These are phyloP conservation scores for Ovis canadensis DNA, from an alignment of 2,113 vertebrate genomes.

Conservation along the genomic window DNA sequence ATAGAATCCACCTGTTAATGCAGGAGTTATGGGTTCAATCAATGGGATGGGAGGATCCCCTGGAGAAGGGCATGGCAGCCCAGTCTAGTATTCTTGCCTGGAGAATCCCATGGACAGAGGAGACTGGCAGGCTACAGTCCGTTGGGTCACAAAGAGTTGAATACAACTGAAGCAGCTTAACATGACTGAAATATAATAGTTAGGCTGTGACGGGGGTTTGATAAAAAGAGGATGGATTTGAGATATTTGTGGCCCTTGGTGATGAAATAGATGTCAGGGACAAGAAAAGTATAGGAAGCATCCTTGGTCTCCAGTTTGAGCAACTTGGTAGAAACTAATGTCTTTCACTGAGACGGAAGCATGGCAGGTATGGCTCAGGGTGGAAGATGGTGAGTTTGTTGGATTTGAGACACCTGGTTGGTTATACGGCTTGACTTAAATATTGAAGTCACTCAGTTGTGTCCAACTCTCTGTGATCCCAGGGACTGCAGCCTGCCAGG, in stretches of 20 bases:
- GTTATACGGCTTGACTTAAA: not conserved
- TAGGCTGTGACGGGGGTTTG: not conserved
- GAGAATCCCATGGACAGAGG: not conserved
- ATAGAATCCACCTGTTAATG: not conserved
- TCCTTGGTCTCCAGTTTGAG: not conserved
- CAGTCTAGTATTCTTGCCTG: not conserved
- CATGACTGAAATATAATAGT: not conserved
- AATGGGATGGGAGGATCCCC: not conserved
- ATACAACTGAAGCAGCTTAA: not conserved
- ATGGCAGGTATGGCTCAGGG: too few species aligned
- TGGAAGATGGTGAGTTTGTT: not conserved
- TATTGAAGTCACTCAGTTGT: not conserved
- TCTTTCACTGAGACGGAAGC: not conserved
- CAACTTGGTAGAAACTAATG: not conserved
- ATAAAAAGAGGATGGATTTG: not conserved
- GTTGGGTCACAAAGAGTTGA: not conserved
- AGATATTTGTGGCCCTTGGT: not conserved
- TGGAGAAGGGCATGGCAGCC: not conserved
- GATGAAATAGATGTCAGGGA: not conserved
- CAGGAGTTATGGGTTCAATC: not conserved
- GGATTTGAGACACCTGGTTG: not conserved
- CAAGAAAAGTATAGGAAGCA: not conserved
- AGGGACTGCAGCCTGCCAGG: not conserved
- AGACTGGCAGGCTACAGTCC: not conserved
- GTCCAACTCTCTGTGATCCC: not conserved